phyloP scores from a whole-genome alignment of 2,113 vertebrate genomes.

The Rutilus rutilus region DNA sequence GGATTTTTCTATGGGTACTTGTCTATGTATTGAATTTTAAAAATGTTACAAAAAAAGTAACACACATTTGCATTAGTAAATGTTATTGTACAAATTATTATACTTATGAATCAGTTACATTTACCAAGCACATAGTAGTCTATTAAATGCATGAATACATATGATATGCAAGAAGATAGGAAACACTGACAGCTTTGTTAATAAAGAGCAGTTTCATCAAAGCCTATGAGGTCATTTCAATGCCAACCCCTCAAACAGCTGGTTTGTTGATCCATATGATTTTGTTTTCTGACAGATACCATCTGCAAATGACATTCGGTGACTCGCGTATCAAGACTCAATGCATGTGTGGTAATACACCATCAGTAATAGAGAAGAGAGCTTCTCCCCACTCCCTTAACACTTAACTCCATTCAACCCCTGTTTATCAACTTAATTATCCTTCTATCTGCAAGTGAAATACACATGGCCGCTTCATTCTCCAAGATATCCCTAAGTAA shows the following conservation, averaged over 20 bases:
- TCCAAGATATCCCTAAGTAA: conserved; percentile 68
- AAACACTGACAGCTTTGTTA: background rate
- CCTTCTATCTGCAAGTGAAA: conserved; percentile 73
- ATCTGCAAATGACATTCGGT: conserved; percentile 35
- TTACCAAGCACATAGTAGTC: background rate
- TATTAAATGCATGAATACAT: background rate
- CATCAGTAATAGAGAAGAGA: conserved; percentile 65
- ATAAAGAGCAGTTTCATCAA: background rate
- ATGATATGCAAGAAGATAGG: background rate
- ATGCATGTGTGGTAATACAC: conserved; percentile 57
- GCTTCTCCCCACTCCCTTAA: conserved; percentile 62
- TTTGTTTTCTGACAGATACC: conserved; percentile 49
- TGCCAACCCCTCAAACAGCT: background rate
- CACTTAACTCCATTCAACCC: conserved; percentile 74
- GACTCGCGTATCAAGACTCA: conserved; percentile 3
- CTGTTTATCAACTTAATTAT: conserved; percentile 80
- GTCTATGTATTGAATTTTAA: background rate
- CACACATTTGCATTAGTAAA: background rate
- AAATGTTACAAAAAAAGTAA: background rate
- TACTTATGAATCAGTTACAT: background rate
- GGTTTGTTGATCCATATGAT: conserved; percentile 36
- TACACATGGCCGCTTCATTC: conserved; percentile 67
- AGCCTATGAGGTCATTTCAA: conserved; percentile 12
- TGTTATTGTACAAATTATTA: background rate
- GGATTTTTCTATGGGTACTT: background rate